Percentiles rank a stretch among this genome's conserved stretches.
phyloP scores from a whole-genome alignment of 2,888 invertebrate genomes.

The Dryobotodes eremita region DNA sequence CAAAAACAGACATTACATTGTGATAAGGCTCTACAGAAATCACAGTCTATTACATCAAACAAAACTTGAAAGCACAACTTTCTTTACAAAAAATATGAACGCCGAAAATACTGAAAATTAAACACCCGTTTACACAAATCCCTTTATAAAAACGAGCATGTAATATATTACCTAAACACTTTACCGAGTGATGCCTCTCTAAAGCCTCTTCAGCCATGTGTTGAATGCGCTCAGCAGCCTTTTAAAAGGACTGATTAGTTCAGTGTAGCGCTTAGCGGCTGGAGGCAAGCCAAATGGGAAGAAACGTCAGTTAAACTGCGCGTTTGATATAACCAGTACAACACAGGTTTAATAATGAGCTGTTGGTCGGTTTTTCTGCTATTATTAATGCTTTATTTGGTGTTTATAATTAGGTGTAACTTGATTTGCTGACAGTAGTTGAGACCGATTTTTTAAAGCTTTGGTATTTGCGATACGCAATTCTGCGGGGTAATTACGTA shows the following conservation, averaged over 20 bases:
- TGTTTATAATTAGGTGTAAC: conserved; percentile 33
- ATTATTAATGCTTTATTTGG: conserved; percentile 48
- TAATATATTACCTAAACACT: conserved; percentile 19
- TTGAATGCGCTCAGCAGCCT: conserved; percentile 24
- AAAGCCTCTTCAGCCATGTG: conserved; percentile 14
- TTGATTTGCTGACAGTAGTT: conserved; percentile 19
- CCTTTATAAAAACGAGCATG: conserved; percentile 22
- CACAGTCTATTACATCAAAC: neutral
- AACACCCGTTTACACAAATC: conserved; percentile 4
- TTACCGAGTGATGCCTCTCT: conserved; percentile 34
- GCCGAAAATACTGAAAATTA: neutral
- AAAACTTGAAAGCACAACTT: neutral
- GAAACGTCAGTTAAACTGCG: conserved; percentile 27
- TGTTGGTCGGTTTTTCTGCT: conserved; percentile 36
- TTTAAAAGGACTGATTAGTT: conserved; percentile 51
- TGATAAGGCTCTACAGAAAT: neutral
- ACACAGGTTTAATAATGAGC: conserved; percentile 31
- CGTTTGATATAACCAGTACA: conserved; percentile 37
- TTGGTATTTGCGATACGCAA: neutral
- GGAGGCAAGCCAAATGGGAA: conserved; percentile 57
- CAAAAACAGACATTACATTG: neutral
- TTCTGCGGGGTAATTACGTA: no score
- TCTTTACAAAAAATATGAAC: conserved; percentile 4
- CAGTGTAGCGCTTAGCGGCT: conserved; percentile 16
- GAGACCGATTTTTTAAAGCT: neutral